These are phyloP conservation scores for Neuroscelio doddi DNA, from an alignment of 2,888 invertebrate species.

Conservation along the genomic window DNA sequence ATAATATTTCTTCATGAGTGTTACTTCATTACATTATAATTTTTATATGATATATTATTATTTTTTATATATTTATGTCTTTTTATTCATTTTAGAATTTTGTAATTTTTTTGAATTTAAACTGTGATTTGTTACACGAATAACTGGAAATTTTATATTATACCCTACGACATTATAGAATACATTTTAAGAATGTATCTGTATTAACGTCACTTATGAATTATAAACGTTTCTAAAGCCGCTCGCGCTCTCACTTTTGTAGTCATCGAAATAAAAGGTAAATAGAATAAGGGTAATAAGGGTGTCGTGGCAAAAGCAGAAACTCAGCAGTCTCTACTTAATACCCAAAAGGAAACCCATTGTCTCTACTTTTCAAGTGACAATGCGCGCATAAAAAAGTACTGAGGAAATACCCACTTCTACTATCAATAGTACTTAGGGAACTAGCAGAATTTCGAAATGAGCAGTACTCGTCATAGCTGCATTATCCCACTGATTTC, in stretches of 20 bases:
- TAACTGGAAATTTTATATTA: too few species aligned
- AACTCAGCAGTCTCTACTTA: constrained; percentile 37
- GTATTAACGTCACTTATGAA: too few species aligned
- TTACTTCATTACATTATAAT: too few species aligned
- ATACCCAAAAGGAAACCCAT: constrained; percentile 34
- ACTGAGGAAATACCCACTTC: constrained; percentile 23
- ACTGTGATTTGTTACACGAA: too few species aligned
- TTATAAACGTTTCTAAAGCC: too few species aligned
- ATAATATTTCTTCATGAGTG: too few species aligned
- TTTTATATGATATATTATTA: too few species aligned
- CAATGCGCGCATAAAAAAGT: constrained; percentile 19
- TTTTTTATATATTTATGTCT: too few species aligned
- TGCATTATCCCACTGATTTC: constrained; percentile 33
- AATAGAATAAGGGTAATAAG: constrained; percentile 41
- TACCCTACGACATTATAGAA: too few species aligned
- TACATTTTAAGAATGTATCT: too few species aligned
- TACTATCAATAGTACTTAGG: constrained; percentile 13
- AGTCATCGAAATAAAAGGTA: constrained; percentile 28
- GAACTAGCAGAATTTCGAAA: constrained; percentile 17
- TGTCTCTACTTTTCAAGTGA: constrained; percentile 25
- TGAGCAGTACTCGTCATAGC: constrained; percentile 18
- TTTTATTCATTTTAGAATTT: too few species aligned
- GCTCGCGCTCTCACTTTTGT: not conserved
- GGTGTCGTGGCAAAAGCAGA: constrained; percentile 32
- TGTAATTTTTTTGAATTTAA: too few species aligned